A percentile compares a stretch with the other conserved stretches of the same genome.
Evolutionary conservation across 2,113 vertebrate species (phyloP).

Genomic region (Ranitomeya imitator): DNA sequence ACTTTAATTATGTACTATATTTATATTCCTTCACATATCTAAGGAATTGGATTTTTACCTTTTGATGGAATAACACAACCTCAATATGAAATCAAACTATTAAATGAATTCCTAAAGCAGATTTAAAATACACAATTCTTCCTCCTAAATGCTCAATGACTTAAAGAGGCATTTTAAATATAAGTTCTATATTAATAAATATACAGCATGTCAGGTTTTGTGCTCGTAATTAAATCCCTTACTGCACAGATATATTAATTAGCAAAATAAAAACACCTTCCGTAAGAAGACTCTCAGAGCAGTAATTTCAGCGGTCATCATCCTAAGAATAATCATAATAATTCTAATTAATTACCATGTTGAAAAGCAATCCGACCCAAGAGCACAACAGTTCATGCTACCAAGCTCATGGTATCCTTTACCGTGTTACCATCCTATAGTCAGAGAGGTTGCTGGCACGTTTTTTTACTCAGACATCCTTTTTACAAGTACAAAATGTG

Average conservation of each 20-base stretch:
- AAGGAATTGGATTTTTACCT: not conserved
- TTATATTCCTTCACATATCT: not conserved
- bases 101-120: not conserved
- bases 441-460: too few species aligned
- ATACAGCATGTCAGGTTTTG: not conserved
- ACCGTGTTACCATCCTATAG: not conserved
- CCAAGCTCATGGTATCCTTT: not conserved
- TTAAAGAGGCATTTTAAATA: not conserved
- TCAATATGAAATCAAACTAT: not conserved
- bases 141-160: not conserved
- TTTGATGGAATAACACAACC: not conserved
- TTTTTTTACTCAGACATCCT: not conserved
- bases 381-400: conserved; percentile 36
- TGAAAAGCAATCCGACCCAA: conserved; percentile 43
- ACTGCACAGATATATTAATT: conserved; percentile 35
- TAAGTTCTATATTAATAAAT: not conserved
- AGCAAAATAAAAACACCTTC: conserved; percentile 21
- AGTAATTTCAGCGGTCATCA: conserved; percentile 26
- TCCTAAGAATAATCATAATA: conserved; percentile 27
- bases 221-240: conserved; percentile 38
- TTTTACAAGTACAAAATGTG: not conserved
- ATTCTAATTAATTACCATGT: conserved; percentile 45
- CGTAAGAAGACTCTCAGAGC: conserved; percentile 4
- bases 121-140: not conserved
- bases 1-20: not conserved